These are phyloP conservation scores for Cantharis nigra DNA, from an alignment of 2,888 invertebrate genomes.

Conservation along the genomic window DNA sequence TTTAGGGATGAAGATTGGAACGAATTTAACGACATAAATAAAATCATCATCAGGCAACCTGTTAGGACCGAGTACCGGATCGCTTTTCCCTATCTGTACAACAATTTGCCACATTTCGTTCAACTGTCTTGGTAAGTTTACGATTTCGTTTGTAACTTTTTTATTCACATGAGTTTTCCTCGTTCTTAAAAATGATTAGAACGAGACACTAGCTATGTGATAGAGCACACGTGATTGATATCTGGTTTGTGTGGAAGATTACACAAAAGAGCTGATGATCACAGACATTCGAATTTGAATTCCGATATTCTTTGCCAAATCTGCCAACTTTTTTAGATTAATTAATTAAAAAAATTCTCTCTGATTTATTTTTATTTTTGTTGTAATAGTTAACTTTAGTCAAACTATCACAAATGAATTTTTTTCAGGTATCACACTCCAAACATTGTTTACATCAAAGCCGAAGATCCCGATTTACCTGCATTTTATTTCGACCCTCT, in stretches of 20 bases:
- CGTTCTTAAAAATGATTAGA: constrained; percentile 2
- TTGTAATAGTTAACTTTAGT: no score
- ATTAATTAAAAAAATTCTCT: no score
- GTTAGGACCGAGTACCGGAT: constrained; percentile 99
- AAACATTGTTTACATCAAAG: constrained; percentile 99
- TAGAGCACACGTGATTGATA: constrained; percentile 57
- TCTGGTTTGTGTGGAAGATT: constrained; percentile 58
- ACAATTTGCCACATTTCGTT: constrained; percentile 98
- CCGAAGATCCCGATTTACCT: constrained; percentile 98
- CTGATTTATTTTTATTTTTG: no score
- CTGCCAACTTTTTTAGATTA: no score
- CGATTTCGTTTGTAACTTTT: background rate
- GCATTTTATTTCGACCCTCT: constrained; percentile 99
- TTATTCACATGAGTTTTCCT: constrained; percentile 7
- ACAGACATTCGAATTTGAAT: constrained; percentile 55
- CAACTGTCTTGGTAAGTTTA: constrained; percentile 92
- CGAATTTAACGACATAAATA: constrained; percentile 99
- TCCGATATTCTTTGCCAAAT: no score
- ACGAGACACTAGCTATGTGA: constrained; percentile 63
- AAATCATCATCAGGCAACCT: constrained; percentile 98
- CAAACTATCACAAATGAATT: constrained; percentile 1
- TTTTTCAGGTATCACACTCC: constrained; percentile 93
- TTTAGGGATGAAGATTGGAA: constrained; percentile 99
- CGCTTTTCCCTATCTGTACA: constrained; percentile 98
- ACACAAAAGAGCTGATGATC: constrained; percentile 62